Conservation (phyloP, 2,888 invertebrate species). For the Oscheius myriophilus region DNA sequence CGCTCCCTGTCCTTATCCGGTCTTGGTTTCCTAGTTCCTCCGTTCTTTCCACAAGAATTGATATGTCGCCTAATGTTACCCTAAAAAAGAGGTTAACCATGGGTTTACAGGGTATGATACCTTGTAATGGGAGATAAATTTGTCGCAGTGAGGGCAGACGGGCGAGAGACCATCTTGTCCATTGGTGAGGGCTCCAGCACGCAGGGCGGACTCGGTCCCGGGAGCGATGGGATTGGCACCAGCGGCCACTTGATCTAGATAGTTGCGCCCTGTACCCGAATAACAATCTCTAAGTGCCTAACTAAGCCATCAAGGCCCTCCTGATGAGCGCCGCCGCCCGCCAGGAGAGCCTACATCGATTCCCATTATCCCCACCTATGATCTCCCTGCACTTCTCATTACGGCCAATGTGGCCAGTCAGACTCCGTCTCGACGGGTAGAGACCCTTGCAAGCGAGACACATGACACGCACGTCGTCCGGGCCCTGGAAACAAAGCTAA, state of each 20-base stretch:
- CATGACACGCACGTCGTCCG: slow-evolving; percentile 58
- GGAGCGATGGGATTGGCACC: slow-evolving; percentile 47
- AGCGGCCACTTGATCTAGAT: slow-evolving; percentile 56
- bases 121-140: slow-evolving; percentile 67
- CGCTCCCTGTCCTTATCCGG: slow-evolving; percentile 33
- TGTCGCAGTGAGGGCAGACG: slow-evolving; percentile 65
- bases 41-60: slow-evolving; percentile 58
- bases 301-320: slow-evolving; percentile 12
- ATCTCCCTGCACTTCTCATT: slow-evolving; percentile 65
- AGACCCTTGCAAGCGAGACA: slow-evolving; percentile 64
- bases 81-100: slow-evolving; percentile 30
- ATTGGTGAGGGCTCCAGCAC: slow-evolving; percentile 42
- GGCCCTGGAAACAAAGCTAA: slow-evolving; percentile 19
- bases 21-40: slow-evolving; percentile 34
- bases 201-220: slow-evolving; percentile 48
- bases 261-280: slow-evolving; percentile 54
- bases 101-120: slow-evolving; percentile 26
- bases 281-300: neutral
- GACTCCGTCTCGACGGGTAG: slow-evolving; percentile 59
- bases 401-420: slow-evolving; percentile 67
- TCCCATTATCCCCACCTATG: slow-evolving; percentile 30
- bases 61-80: slow-evolving; percentile 63
- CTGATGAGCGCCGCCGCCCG: neutral
- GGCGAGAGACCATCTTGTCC: slow-evolving; percentile 63
- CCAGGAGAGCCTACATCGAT: neutral